Conservation (phyloP, 1,140 invertebrate genomes). For the Cydia fagiglandana region DNA sequence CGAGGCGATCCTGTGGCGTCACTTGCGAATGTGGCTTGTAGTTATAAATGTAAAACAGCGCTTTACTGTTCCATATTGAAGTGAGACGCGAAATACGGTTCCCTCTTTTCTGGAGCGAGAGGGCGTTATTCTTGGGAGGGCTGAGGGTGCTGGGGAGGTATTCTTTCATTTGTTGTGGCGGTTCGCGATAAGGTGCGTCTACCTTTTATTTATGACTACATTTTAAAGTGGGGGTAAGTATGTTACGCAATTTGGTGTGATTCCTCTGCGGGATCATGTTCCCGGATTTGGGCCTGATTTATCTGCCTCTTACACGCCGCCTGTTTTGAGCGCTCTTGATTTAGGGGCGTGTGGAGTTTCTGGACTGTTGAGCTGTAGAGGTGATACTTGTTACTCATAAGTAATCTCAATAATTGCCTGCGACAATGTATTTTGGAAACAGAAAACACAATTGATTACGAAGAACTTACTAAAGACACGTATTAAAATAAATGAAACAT, state of each 20-base stretch:
- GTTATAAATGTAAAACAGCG: constrained; percentile 75
- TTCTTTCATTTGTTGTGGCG: constrained; percentile 74
- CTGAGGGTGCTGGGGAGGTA: constrained; percentile 44
- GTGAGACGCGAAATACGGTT: constrained; percentile 35
- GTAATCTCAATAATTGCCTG: not conserved
- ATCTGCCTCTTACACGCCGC: constrained; percentile 22
- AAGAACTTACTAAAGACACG: no score
- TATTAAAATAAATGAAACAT: no score
- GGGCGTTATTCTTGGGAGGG: constrained; percentile 38
- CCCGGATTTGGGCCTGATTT: constrained; percentile 30
- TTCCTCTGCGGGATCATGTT: constrained; percentile 34
- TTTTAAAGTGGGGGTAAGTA: constrained; percentile 72
- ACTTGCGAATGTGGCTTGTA: constrained; percentile 64
- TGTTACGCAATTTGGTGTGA: constrained; percentile 64
- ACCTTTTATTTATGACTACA: constrained; percentile 76
- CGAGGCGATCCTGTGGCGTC: constrained; percentile 27
- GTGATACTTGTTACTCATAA: not conserved
- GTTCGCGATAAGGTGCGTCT: constrained; percentile 69
- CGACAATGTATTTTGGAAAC: no score
- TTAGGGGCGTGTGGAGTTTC: constrained; percentile 18
- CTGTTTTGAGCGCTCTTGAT: constrained; percentile 29
- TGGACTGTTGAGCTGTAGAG: not conserved
- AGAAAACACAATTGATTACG: no score
- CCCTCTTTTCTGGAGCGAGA: constrained; percentile 40
- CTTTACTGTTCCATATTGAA: constrained; percentile 59